Conservation (phyloP, 2,888 invertebrate species). For the Serrognathus titanus region DNA sequence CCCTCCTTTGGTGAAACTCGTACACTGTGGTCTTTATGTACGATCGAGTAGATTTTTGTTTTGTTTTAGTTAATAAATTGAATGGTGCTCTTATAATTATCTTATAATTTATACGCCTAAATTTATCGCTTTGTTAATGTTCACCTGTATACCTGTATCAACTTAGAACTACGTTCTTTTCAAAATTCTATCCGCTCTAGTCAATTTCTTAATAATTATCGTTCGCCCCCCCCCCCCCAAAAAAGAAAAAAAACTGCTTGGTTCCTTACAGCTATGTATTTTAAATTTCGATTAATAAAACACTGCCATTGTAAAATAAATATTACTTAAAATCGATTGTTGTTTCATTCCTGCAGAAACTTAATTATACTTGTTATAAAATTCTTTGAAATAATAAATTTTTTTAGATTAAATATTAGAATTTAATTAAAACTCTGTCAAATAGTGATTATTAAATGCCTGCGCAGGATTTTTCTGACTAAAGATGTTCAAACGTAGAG, state of each 20-base stretch:
- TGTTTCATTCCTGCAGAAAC: too few species aligned
- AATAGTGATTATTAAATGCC: too few species aligned
- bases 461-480: too few species aligned
- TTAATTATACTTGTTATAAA: too few species aligned
- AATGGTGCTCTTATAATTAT: slow-evolving; percentile 35
- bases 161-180: slow-evolving; percentile 7
- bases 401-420: too few species aligned
- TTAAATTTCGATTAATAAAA: slow-evolving; percentile 21
- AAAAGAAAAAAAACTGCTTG: slow-evolving; percentile 7
- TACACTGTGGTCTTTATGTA: slow-evolving; percentile 28
- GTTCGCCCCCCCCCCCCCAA: too few species aligned
- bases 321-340: slow-evolving; percentile 13
- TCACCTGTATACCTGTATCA: too few species aligned
- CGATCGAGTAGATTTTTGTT: slow-evolving; percentile 23
- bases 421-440: too few species aligned
- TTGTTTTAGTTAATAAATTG: slow-evolving; percentile 37
- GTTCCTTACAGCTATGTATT: slow-evolving; percentile 12
- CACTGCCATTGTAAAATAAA: slow-evolving; percentile 49
- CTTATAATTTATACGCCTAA: slow-evolving; percentile 16
- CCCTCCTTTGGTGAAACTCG: slow-evolving; percentile 7
- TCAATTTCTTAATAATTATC: slow-evolving; percentile 23
- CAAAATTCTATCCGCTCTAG: slow-evolving; percentile 30
- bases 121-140: slow-evolving; percentile 4
- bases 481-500: too few species aligned
- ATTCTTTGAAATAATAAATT: too few species aligned